Conservation (phyloP, 2,797 vertebrate genomes). For the Vespertilio murinus region DNA sequence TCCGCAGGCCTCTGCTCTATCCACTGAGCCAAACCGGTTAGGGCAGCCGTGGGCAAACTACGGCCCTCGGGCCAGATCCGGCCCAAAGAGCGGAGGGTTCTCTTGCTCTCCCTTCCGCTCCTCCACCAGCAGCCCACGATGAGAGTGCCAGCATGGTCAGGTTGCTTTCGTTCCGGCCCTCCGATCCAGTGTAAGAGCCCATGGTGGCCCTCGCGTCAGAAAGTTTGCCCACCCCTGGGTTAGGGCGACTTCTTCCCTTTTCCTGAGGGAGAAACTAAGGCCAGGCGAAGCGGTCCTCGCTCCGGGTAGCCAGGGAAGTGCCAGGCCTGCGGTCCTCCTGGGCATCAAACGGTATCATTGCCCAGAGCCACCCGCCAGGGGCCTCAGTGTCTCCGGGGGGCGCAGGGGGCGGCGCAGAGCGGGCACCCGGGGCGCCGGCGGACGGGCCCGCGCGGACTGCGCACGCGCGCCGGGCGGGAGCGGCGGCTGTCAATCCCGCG, state of each 20-base stretch:
- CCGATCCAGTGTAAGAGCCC: no score
- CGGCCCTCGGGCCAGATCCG: no score
- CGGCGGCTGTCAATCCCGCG: background rate
- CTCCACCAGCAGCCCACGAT: no score
- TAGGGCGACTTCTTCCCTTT: background rate
- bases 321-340: background rate
- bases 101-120: no score
- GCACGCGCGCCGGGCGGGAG: background rate
- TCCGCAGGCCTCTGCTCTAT: no score
- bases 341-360: background rate
- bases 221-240: no score
- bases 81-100: no score
- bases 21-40: no score
- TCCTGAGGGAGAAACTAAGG: background rate
- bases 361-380: fast-evolving
- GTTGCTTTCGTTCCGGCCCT: no score
- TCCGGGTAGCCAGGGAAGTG: background rate
- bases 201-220: no score
- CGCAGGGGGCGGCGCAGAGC: background rate
- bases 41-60: no score
- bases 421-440: fast-evolving
- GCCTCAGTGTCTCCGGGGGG: background rate
- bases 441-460: fast-evolving
- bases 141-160: no score
- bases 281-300: background rate